Evolutionary conservation across 2,888 invertebrate species (phyloP), one percentile per base, ranked within the genome.

Genomic region (Adineta ricciae): DNA sequence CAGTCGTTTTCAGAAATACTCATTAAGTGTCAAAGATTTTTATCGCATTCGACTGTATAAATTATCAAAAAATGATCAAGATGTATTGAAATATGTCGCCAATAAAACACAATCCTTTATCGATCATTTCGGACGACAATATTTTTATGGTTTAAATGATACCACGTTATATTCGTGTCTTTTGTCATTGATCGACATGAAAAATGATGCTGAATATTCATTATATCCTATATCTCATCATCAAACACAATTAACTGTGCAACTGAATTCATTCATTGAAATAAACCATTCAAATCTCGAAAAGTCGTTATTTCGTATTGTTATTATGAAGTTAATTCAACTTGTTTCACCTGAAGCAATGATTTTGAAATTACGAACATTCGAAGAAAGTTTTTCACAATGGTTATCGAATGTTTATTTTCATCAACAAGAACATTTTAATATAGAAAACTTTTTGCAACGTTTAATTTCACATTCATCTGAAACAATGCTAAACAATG

Each of bases 361-460:
- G 0, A 78, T 78, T n/a, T 41, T 41, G 9, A 78, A 78, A 78
- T n/a, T 78, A 41, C 38, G 36, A 78, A 78, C 41, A 41, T 78
- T 78, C n/a, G 78, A 78, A n/a, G n/a, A 41, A 1, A 78, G 24
- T 5, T 24, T n/a, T 19, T 2, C 21, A n/a, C 78, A 32, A 78
- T 78, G 9, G 36, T 24, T 78, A n/a, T 78, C 36, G 9, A 24
- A 24, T 36, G 5, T 36, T 41, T 78, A 78, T 78, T 78, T 78
- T n/a, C 36, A 78, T 78, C 41, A 78, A 78, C 78, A 78, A 78
- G 78, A 78, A n/a, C 78, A 78, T 78, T 78, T 78, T 41, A 78
- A 41, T 9, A 41, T 78, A 24, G 78, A 78, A 24, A 78, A 78
- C n/a, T 78, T 78, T 41, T 21, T 78, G 5, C 7, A 78, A 36